Conservation (phyloP, 2,888 invertebrate genomes). For the Anagyrus pseudococci region DNA sequence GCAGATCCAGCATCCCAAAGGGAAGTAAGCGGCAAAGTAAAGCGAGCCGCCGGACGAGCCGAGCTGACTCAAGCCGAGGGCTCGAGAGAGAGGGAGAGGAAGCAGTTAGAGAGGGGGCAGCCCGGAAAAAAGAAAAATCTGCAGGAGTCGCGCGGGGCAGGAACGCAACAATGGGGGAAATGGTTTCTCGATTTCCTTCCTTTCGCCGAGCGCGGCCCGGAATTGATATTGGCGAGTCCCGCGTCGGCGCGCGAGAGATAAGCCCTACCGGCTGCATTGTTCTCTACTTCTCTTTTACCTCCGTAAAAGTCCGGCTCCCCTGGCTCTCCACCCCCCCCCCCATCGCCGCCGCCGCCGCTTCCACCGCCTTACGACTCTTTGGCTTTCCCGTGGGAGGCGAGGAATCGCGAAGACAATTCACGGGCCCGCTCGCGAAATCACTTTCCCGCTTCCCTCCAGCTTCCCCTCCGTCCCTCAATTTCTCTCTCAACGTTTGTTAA, state of each 20-base stretch:
- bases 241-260: background rate
- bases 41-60: no score
- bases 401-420: slow-evolving; percentile 40
- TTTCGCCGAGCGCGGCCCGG: background rate
- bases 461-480: slow-evolving; percentile 28
- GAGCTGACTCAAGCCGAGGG: no score
- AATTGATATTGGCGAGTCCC: slow-evolving; percentile 7
- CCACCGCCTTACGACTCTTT: no score
- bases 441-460: slow-evolving; percentile 49
- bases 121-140: no score
- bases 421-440: slow-evolving; percentile 44
- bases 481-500: no score
- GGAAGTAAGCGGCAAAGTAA: no score
- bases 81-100: no score
- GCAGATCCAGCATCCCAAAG: no score
- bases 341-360: no score
- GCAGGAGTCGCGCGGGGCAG: no score
- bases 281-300: slow-evolving; percentile 19
- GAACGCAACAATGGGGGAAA: slow-evolving; percentile 20
- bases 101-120: no score
- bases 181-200: slow-evolving; percentile 30
- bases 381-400: no score
- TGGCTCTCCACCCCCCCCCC: slow-evolving; percentile 39
- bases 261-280: slow-evolving; percentile 12
- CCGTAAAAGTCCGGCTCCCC: slow-evolving; percentile 40